These are phyloP conservation scores for Riparia riparia DNA, from an alignment of 2,113 vertebrate genomes.

Conservation along the genomic window DNA sequence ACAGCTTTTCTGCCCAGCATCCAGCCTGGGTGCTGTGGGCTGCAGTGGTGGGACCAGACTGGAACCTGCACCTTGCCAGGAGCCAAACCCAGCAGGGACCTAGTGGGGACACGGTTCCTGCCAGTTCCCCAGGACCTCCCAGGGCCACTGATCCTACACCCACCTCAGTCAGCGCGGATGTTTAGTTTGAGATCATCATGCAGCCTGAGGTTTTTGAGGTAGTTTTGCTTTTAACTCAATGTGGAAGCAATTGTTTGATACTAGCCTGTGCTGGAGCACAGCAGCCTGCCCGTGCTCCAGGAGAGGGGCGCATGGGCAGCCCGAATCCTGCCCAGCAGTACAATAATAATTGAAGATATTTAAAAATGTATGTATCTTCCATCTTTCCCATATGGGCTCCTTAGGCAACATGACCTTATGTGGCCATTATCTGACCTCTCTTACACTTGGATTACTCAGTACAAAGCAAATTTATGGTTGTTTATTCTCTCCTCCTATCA, in stretches of 20 bases:
- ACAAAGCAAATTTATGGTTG: slow-evolving; percentile 85
- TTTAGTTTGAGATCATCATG: slow-evolving; percentile 25
- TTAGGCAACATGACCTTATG: slow-evolving; percentile 80
- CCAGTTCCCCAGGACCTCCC: not conserved
- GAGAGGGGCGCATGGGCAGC: not conserved
- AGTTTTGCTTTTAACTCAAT: not conserved
- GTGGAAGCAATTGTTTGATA: not conserved
- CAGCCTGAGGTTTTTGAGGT: slow-evolving; percentile 46
- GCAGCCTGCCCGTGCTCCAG: not conserved
- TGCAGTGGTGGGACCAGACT: not conserved
- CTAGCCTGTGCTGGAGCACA: not conserved
- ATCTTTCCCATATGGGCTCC: slow-evolving; percentile 73
- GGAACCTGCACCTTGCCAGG: not conserved
- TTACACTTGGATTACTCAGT: slow-evolving; percentile 82
- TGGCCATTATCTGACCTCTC: slow-evolving; percentile 82
- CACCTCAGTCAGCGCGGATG: not conserved
- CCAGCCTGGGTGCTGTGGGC: slow-evolving; percentile 20
- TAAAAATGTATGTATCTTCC: slow-evolving; percentile 72
- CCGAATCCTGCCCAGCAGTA: not conserved
- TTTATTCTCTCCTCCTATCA: slow-evolving; percentile 85
- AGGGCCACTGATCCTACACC: not conserved
- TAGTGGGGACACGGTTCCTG: not conserved
- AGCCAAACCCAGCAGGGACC: not conserved
- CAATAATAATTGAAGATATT: slow-evolving; percentile 69
- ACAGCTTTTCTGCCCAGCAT: slow-evolving; percentile 31